phyloP scores from a whole-genome alignment of 2,888 invertebrate genomes.

The Liopterus haemorrhoidalis region DNA sequence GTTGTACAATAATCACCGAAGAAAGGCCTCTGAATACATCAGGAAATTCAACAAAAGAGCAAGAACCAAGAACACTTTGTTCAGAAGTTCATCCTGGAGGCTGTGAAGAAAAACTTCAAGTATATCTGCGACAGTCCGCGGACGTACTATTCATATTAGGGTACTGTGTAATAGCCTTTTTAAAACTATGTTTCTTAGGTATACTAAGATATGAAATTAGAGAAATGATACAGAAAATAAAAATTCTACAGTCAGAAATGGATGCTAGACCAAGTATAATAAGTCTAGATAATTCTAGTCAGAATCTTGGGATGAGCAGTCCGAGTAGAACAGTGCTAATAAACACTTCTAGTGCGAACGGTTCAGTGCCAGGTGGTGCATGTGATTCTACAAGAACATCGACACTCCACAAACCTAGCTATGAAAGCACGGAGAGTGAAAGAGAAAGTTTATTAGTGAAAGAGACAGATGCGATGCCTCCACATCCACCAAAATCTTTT shows the following conservation, averaged over 20 bases:
- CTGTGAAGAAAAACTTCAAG: constrained; percentile 66
- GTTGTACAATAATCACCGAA: constrained; percentile 14
- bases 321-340: constrained; percentile 25
- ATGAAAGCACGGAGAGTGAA: constrained; percentile 50
- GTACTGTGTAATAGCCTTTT: constrained; percentile 82
- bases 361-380: constrained; percentile 20
- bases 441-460: constrained; percentile 54
- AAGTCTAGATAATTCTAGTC: constrained; percentile 28
- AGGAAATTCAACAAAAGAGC: constrained; percentile 24
- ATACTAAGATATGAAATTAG: constrained; percentile 77
- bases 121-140: constrained; percentile 72
- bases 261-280: constrained; percentile 47
- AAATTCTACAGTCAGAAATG: constrained; percentile 65
- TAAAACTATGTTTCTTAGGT: constrained; percentile 83
- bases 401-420: constrained; percentile 20
- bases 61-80: constrained; percentile 29
- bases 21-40: constrained; percentile 23
- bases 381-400: constrained; percentile 20
- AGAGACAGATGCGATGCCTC: constrained; percentile 45
- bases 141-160: constrained; percentile 73
- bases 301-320: constrained; percentile 39
- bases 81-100: constrained; percentile 51
- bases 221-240: constrained; percentile 88
- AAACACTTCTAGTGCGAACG: constrained; percentile 16
- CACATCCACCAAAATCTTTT: constrained; percentile 25